Base-by-base conservation (phyloP, 2,797 vertebrate genomes). In the Synanceia verrucosa region DNA sequence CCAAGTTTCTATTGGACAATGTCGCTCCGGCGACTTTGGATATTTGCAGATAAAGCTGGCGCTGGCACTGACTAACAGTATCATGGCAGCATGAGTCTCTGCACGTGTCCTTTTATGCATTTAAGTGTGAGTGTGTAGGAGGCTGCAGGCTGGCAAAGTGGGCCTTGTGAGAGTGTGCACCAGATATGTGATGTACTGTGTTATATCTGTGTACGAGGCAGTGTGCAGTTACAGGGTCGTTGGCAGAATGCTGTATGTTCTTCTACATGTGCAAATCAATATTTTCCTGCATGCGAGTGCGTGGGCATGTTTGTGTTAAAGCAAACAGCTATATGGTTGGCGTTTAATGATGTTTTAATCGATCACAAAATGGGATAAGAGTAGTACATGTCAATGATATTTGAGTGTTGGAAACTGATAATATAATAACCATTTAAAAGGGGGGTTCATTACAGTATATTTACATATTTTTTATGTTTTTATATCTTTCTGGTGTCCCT, bases 101-200 rank as follows among this genome's bases (percentile, higher is more conserved):
- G 66, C 72, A 80, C 60, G 33, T 73, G 76, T 66, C 79, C 78
- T 55, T 70, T 73, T 21, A 13, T 71, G 57, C 76, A 34, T 34
- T 47, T 2, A 74, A 73, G 77, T 81, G 88, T 66, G 82, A 75
- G 78, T 36, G 84, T 78, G 85, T 86, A 65, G 85, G 85, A 75
- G 85, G 79, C 56, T 60, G 73, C 76, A 61, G 76, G 67, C 73
- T 78, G 73, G 12, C 64, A 34, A 65, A 66, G 51, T 23, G 46
- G 69, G 64, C 59, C 61, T 69, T 36, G 24, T 56, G n/a, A 62
- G 28, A 47, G 19, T 24, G 28, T 21, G 7, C 34, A 31, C 66
- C 43, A 56, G 33, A 50, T 18, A 43, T 19, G 14, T 57, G n/a
- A n/a, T 41, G 52, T 14, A 29, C 4, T 28, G 16, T 50, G 16